phyloP scores from a whole-genome alignment of 1,140 invertebrate genomes.

The Neodiprion lecontei region DNA sequence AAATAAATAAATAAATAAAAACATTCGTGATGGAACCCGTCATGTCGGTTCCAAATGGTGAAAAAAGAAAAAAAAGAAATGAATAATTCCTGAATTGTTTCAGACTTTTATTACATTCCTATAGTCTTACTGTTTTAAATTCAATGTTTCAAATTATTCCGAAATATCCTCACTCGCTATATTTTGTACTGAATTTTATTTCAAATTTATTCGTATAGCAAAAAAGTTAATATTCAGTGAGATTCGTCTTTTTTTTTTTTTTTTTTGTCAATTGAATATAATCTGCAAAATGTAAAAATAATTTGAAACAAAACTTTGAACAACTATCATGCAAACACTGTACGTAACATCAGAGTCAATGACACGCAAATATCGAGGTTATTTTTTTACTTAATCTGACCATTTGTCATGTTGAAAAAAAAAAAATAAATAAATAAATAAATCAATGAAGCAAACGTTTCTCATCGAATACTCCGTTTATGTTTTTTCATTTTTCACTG shows the following conservation, averaged over 20 bases:
- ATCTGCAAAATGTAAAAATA: slow-evolving; percentile 1
- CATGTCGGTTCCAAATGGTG: too few relatives aligned
- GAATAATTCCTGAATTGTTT: too few relatives aligned
- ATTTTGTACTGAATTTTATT: background rate
- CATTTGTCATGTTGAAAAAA: too few relatives aligned
- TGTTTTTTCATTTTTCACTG: background rate
- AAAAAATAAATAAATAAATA: too few relatives aligned
- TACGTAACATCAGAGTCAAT: too few relatives aligned
- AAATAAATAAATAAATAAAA: background rate
- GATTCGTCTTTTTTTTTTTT: too few relatives aligned
- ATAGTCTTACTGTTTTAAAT: background rate
- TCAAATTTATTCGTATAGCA: background rate
- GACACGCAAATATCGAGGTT: too few relatives aligned
- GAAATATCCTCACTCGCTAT: background rate
- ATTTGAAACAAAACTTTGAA: background rate
- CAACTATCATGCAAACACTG: background rate
- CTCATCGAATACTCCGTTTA: background rate
- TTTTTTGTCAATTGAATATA: background rate
- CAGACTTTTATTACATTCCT: background rate
- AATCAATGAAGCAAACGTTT: background rate
- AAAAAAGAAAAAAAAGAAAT: too few relatives aligned
- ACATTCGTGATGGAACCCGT: too few relatives aligned
- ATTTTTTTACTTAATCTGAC: too few relatives aligned
- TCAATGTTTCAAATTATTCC: background rate
- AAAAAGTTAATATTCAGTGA: too few relatives aligned